These are phyloP conservation scores for Antedon mediterranea DNA, from an alignment of 53 echinoderm and acorn worm species.

Conservation along the genomic window DNA sequence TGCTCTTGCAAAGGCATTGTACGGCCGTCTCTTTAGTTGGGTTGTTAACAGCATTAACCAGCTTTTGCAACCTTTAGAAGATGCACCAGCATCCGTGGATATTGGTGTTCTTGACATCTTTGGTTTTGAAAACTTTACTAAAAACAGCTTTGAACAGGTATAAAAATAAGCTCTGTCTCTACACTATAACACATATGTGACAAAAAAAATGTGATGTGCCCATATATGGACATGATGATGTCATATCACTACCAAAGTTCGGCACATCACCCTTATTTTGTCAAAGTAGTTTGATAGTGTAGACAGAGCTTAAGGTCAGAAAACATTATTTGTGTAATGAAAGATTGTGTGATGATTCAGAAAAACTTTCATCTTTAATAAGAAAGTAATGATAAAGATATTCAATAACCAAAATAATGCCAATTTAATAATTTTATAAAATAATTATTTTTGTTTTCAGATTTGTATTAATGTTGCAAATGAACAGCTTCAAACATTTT, in stretches of 20 bases:
- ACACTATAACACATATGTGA: no score
- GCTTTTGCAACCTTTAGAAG: constrained; percentile 57
- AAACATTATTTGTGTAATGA: neutral
- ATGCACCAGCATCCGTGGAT: constrained; percentile 20
- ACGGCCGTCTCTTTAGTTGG: constrained; percentile 94
- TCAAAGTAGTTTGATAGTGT: no score
- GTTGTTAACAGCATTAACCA: constrained; percentile 96
- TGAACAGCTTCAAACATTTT: constrained; percentile 87
- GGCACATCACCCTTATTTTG: no score
- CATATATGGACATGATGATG: no score
- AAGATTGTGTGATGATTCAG: neutral
- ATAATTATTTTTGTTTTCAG: constrained; percentile 16
- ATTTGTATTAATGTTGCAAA: constrained; percentile 97
- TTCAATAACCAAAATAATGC: neutral
- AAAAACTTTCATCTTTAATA: neutral
- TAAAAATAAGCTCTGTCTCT: neutral
- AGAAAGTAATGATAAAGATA: neutral
- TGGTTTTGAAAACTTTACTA: constrained; percentile 81
- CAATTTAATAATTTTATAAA: neutral
- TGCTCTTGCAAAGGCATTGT: constrained; percentile 89
- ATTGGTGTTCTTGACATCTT: constrained; percentile 92
- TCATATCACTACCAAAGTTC: no score
- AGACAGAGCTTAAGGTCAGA: no score
- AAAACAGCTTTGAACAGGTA: constrained; percentile 98
- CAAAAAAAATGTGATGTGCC: no score